Conservation (phyloP, 2,888 invertebrate species). For the Chorisops tibialis region DNA sequence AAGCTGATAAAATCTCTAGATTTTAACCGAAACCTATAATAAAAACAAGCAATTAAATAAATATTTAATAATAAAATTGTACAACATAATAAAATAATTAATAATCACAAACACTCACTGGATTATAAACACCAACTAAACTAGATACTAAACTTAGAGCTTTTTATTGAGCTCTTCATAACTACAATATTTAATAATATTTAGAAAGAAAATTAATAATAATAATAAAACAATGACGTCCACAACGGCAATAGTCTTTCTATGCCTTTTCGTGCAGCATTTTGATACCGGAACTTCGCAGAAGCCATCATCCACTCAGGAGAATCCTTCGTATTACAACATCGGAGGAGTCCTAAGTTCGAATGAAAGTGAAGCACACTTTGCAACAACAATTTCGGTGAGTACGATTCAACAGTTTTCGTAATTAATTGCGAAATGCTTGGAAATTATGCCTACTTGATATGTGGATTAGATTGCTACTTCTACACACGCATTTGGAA, state of each 20-base stretch:
- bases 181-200: neutral
- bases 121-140: neutral
- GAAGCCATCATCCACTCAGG: slow-evolving; percentile 38
- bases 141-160: neutral
- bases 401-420: slow-evolving; percentile 51
- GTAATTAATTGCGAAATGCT: neutral
- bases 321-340: slow-evolving; percentile 72
- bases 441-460: neutral
- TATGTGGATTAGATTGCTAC: neutral
- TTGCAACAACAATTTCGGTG: slow-evolving; percentile 80
- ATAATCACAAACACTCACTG: neutral
- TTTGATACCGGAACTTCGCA: slow-evolving; percentile 30
- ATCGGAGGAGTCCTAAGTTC: slow-evolving; percentile 91
- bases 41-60: too few relatives aligned
- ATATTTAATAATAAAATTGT: too few relatives aligned
- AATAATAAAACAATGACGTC: slow-evolving; percentile 31
- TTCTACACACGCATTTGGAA: too few relatives aligned
- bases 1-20: slow-evolving; percentile 6
- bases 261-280: slow-evolving; percentile 25
- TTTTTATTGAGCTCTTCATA: neutral
- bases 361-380: slow-evolving; percentile 74
- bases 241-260: slow-evolving; percentile 19
- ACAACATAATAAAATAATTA: neutral
- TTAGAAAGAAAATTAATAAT: neutral
- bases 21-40: neutral